These are phyloP conservation scores for Antheraea assamensis DNA, from an alignment of 2,888 invertebrate genomes.

Conservation along the genomic window DNA sequence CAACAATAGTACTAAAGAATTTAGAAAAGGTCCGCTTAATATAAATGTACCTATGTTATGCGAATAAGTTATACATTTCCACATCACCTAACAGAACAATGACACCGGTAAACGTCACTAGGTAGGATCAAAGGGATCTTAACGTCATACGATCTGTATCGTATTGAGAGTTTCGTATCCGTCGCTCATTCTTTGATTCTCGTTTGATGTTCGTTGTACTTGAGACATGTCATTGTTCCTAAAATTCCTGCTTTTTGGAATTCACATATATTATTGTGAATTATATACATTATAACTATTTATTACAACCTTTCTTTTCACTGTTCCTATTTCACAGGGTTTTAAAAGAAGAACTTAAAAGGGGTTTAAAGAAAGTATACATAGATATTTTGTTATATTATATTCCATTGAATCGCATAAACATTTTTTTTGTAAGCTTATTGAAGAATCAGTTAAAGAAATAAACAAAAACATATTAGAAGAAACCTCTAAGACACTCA, in stretches of 20 bases:
- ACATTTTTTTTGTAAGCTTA: no score
- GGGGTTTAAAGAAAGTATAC: background rate
- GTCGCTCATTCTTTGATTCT: background rate
- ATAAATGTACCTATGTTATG: background rate
- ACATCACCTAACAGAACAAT: slow-evolving; percentile 7
- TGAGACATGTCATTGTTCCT: background rate
- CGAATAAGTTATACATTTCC: background rate
- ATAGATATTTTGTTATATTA: background rate
- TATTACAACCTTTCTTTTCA: no score
- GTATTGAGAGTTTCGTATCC: slow-evolving; percentile 4
- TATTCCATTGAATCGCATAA: background rate
- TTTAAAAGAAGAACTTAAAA: no score
- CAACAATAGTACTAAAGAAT: background rate
- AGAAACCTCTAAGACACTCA: background rate
- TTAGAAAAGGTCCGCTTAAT: background rate
- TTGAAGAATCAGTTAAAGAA: no score
- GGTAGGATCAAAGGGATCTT: background rate
- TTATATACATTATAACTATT: background rate
- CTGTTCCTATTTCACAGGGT: background rate
- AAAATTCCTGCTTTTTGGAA: background rate
- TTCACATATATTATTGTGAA: background rate
- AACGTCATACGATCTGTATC: background rate
- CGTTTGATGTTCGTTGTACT: background rate
- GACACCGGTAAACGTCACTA: background rate
- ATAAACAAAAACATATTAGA: background rate